phyloP scores from a whole-genome alignment of 2,113 vertebrate genomes.

The Ellobius talpinus region DNA sequence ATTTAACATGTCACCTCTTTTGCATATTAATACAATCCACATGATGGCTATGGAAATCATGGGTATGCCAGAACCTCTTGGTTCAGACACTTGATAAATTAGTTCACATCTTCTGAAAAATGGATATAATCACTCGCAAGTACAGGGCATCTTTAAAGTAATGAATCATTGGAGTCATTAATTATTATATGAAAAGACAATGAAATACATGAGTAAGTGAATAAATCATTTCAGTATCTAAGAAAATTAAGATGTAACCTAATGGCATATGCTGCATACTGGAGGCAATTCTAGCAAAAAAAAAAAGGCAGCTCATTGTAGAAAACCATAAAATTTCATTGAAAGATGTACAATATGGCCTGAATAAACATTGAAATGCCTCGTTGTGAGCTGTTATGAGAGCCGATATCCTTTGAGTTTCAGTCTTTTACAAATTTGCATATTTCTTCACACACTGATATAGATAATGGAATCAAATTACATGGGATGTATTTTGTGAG shows the following conservation, averaged over 20 bases:
- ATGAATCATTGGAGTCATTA: slow-evolving; percentile 35
- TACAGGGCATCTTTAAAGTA: neutral
- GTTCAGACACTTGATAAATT: slow-evolving; percentile 44
- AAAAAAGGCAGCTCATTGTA: neutral
- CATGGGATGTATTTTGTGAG: neutral
- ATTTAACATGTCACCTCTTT: neutral
- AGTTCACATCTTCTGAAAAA: neutral
- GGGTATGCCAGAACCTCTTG: neutral
- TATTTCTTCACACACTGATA: neutral
- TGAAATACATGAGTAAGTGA: slow-evolving; percentile 29
- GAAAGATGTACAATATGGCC: neutral
- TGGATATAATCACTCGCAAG: neutral
- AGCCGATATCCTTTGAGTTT: neutral
- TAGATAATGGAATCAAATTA: slow-evolving; percentile 11
- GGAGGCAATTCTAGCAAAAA: neutral
- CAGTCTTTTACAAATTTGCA: neutral
- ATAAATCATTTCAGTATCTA: slow-evolving; percentile 42
- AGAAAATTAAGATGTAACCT: slow-evolving; percentile 26
- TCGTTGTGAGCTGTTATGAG: neutral
- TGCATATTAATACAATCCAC: neutral
- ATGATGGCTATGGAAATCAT: neutral
- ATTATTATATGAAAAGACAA: slow-evolving; percentile 39
- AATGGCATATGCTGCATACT: neutral
- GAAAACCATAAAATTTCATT: neutral
- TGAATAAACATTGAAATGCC: neutral